Percentiles rank a stretch among this genome's conserved stretches.
Conservation (phyloP, 2,113 vertebrate genomes). For the Leptodactylus fuscus region DNA sequence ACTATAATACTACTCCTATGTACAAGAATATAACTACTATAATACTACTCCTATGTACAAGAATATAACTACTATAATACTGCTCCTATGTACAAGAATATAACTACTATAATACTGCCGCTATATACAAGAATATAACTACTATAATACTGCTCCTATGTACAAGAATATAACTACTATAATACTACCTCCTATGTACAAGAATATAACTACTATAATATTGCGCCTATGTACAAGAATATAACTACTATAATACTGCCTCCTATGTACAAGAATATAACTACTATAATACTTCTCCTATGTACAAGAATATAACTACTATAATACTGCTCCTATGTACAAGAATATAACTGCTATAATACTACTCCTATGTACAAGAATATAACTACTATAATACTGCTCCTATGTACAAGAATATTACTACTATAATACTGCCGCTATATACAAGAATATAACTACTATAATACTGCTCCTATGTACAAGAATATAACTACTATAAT, state of each 20-base stretch:
- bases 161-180: slow-evolving; percentile 8
- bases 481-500: slow-evolving; percentile 11
- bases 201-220: neutral
- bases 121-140: slow-evolving; percentile 2
- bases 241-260: neutral
- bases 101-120: neutral
- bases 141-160: neutral
- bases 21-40: slow-evolving; percentile 4
- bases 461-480: slow-evolving; percentile 6
- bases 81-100: slow-evolving; percentile 9
- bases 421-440: neutral
- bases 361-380: neutral
- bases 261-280: neutral
- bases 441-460: neutral
- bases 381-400: neutral
- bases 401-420: neutral
- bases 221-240: neutral
- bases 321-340: neutral
- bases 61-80: slow-evolving; percentile 1
- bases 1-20: slow-evolving; percentile 1
- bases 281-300: slow-evolving; percentile 2
- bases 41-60: neutral
- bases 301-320: slow-evolving; percentile 10
- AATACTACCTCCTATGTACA: neutral
- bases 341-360: neutral